phyloP scores from a whole-genome alignment of 1,140 invertebrate genomes.

The Hyles euphorbiae region DNA sequence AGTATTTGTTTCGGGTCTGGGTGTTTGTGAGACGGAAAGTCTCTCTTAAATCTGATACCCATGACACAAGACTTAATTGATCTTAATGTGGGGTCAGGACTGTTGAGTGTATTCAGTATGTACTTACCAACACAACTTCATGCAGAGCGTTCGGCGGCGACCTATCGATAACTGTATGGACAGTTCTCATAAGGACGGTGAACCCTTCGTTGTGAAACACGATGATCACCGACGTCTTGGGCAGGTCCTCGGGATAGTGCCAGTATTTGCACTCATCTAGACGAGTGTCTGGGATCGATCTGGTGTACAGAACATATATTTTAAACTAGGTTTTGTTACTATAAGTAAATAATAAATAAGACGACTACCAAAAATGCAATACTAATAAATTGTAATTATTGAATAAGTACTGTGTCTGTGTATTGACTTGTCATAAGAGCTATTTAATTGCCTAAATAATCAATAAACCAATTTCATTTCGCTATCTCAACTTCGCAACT shows the following conservation, averaged over 20 bases:
- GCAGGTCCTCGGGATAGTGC: constrained; percentile 94
- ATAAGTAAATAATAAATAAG: not conserved
- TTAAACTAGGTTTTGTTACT: not conserved
- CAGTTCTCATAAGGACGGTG: constrained; percentile 95
- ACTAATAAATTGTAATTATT: not conserved
- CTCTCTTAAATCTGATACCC: too few species aligned
- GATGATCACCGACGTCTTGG: constrained; percentile 95
- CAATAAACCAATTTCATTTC: too few species aligned
- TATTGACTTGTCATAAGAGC: too few species aligned
- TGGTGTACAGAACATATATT: constrained; percentile 22
- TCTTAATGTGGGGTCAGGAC: too few species aligned
- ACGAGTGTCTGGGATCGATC: constrained; percentile 91
- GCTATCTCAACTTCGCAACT: too few species aligned
- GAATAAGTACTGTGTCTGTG: too few species aligned
- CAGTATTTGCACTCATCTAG: constrained; percentile 95
- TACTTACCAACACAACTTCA: constrained; percentile 91
- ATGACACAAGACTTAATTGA: too few species aligned
- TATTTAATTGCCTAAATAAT: too few species aligned
- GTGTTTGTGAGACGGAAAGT: too few species aligned
- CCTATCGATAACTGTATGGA: constrained; percentile 95
- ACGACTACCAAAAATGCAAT: not conserved
- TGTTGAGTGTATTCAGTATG: not conserved
- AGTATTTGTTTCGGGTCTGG: too few species aligned
- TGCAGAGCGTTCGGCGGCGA: constrained; percentile 93
- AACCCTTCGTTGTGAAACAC: constrained; percentile 99